Evolutionary conservation across 2,888 invertebrate species (phyloP), one percentile per base, ranked within the genome.

Genomic region (Mesorhabditis sp.): DNA sequence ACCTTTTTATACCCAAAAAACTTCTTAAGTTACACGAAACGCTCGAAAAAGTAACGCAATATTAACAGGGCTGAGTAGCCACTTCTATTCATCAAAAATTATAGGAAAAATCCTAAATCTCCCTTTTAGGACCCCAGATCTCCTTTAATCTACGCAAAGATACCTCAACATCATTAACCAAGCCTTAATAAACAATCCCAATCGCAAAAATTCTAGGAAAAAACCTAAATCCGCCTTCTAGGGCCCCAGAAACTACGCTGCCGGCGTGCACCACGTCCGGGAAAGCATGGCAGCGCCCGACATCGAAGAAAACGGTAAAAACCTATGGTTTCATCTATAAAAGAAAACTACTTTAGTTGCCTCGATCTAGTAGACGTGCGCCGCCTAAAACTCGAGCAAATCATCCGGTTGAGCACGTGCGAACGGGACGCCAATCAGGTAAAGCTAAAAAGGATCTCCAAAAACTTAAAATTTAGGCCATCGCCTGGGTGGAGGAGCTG

Each of bases 401-500:
- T 91, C 74, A 83, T 91, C 67, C 91, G 92, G 85, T 90, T 92
- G 78, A 89, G 90, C 80, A 90, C 90, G 42, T 92, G 92, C 86
- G 92, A 93, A 86, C 89, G 89, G 80, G 92, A 93, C 84, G 91
- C 91, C 2, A 88, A 90, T 71, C 91, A 92, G 88, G 90, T 90
- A 75, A 4, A n/a, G 7, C 45, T 28, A 43, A 4, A 7, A 69
- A 74, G 7, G 5, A n/a, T n/a, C n/a, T n/a, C n/a, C n/a, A n/a
- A 68, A 43, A 41, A 64, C 28, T 6, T 15, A 15, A 43, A 66
- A 70, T 77, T 41, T 83, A 90, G 89, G 91, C 92, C 4, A 90
- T 92, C 64, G 89, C 90, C 79, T 93, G 92, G 92, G 88, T 93
- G 76, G 89, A 90, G 77, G 92, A 92, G 85, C 88, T 93, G 74